A percentile compares a stretch with the other conserved stretches of the same genome.
These are phyloP conservation scores for Delphinus delphis DNA, from an alignment of 2,113 vertebrate genomes.

Conservation along the genomic window DNA sequence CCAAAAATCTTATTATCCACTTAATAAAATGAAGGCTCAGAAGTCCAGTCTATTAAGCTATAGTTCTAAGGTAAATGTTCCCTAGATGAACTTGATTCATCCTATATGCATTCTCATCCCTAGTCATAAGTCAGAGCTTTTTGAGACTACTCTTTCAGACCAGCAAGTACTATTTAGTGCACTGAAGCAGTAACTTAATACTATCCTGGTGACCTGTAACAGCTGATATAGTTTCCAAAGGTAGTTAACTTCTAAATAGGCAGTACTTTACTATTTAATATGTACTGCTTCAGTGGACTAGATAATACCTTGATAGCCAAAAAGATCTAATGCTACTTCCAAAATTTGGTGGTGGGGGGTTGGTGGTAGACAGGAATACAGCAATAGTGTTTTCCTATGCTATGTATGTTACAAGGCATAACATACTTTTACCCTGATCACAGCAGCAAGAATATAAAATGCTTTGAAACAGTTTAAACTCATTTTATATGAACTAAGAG, in stretches of 20 bases:
- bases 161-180: background rate
- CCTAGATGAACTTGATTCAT: background rate
- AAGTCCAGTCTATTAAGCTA: background rate
- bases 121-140: background rate
- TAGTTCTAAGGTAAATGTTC: background rate
- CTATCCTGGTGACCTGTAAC: background rate
- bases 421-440: background rate
- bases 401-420: background rate
- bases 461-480: background rate
- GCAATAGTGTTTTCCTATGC: background rate
- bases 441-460: background rate
- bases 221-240: slow-evolving; percentile 5
- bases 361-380: background rate
- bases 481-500: background rate
- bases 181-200: slow-evolving; percentile 9
- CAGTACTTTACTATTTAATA: slow-evolving; percentile 37
- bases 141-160: background rate
- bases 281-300: slow-evolving; percentile 34
- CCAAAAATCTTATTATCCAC: background rate
- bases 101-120: background rate
- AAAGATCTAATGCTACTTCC: background rate
- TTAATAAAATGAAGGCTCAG: background rate
- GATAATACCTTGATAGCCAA: background rate
- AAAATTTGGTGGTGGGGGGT: background rate
- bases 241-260: slow-evolving; percentile 35